Base-by-base conservation (phyloP, 1,140 invertebrate species). In the Chymomyza costata region DNA sequence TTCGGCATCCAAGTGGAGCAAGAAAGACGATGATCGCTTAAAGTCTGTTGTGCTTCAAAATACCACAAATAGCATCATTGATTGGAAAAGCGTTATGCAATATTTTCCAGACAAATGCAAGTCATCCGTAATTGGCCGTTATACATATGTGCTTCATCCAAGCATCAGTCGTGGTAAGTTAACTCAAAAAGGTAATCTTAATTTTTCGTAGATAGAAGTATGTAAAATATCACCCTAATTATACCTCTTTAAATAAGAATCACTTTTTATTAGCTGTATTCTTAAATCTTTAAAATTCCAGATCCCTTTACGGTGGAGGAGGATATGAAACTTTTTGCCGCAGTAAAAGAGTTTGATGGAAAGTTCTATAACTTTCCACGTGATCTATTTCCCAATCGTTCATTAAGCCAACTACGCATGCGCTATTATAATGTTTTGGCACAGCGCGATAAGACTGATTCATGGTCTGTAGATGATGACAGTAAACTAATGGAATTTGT, bases 111-210 rank as follows among this genome's bases (percentile, higher is more conserved):
- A 88, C 25, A 86, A 89, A 62, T 89, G 88, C 0, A 91, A 90
- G 66, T 87, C 88, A 1, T 91, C 92, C 67, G 73, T 91, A 30
- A 91, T 92, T 52, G 87, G 88, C 37, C 87, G 89, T 39, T 90
- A 89, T 43, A 31, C 52, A 5, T 82, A 82, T 43, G 60, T 58
- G 1, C 67, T 80, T 53, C 58, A 86, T 85, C 64, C 86, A 13
- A 87, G 85, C 18, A 83, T 87, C 1, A 74, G 71, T 61, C 70
- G 61, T 44, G 71, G 82, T 84, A 38, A 41, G 61, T 35, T n/a
- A 2, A 21, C 1, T 18, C 8, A 15, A 6, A 2, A 0, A 19
- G 0, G n/a, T 28, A 10, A 28, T 19, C 0, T 14, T 28, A 1
- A 15, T 45, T 2, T 31, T 10, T n/a, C n/a, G n/a, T n/a, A n/a